phyloP scores from a whole-genome alignment of 1,140 invertebrate genomes.

The Medauroidea extradentata region DNA sequence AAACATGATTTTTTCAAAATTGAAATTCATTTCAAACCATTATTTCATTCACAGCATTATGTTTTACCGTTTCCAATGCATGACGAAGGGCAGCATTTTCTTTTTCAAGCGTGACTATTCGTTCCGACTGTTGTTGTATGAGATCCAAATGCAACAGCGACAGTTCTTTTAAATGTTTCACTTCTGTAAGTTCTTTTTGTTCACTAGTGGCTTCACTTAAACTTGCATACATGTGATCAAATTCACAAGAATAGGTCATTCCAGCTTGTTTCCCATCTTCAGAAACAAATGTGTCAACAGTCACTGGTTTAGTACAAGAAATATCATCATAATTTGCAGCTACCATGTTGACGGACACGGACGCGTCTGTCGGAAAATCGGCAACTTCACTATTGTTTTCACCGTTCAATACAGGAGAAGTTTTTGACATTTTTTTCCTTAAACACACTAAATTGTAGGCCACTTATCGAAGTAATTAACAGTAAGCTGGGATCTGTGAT shows the following conservation, averaged over 20 bases:
- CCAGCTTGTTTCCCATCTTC: conserved; percentile 20
- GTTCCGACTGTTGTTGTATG: conserved; percentile 69
- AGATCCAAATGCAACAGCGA: conserved; percentile 65
- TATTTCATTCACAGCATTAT: neutral
- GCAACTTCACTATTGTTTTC: conserved; percentile 24
- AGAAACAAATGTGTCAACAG: conserved; percentile 19
- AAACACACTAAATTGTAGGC: neutral
- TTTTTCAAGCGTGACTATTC: conserved; percentile 62
- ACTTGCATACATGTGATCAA: conserved; percentile 54
- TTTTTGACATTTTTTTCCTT: conserved; percentile 23
- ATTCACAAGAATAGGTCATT: conserved; percentile 41
- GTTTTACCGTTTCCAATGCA: conserved; percentile 61
- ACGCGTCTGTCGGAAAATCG: conserved; percentile 21
- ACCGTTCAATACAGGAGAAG: conserved; percentile 24
- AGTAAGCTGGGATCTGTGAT: neutral
- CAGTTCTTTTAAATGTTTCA: conserved; percentile 59
- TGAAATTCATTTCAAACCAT: too few species aligned
- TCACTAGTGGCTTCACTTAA: conserved; percentile 46
- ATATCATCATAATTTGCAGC: conserved; percentile 33
- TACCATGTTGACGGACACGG: conserved; percentile 31
- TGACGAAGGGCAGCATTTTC: conserved; percentile 53
- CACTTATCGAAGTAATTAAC: neutral
- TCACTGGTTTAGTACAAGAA: conserved; percentile 32
- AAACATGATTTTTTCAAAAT: too few species aligned
- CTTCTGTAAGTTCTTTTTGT: conserved; percentile 50